Base-by-base conservation (phyloP, 1,140 invertebrate species). In the Metopolophium dirhodum region DNA sequence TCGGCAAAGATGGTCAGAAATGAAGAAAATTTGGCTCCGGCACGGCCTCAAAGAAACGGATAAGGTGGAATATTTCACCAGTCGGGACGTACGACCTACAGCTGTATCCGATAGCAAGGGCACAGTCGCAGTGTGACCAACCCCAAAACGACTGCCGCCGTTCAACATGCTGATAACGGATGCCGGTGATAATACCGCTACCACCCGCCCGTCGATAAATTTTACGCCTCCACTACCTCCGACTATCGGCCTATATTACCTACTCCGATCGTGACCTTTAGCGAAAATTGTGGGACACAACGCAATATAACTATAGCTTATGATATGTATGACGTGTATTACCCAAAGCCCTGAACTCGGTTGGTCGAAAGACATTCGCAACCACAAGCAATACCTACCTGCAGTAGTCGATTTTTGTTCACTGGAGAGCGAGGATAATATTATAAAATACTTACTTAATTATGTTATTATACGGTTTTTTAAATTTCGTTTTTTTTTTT, bases 51-150 rank as follows among this genome's bases (percentile, higher is more conserved):
- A 35, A 35, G 8, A 83, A 83, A 83, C 77, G 77, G 77, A 83
- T 83, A 83, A 83, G 77, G 77, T 37, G 77, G 77, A 83, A 83
- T 83, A 37, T 83, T 37, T 35, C 35, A 37, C 18, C 77, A 83
- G n/a, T 23, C 61, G n/a, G 20, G 22, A 41, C 37, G 88, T 91
- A 41, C 90, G 90, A 91, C 90, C 90, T 91, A 77, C 57, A 91
- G 57, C 88, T 54, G 88, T 54, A 41, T 22, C 9, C 88, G 41
- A 91, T 91, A 91, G 90, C 90, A 91, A 91, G 90, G 90, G 90
- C 90, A 91, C 35, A 54, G 22, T 61, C 23, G 30, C 88, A 57
- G 88, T 90, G 88, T 90, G 88, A 54, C 87, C 45, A 88, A 68
- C 14, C 11, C 61, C n/a, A 11, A 68, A 68, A 68, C 30, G 30